Conservation (phyloP, 1,140 invertebrate genomes). For the Pseudobourletiella spinata region DNA sequence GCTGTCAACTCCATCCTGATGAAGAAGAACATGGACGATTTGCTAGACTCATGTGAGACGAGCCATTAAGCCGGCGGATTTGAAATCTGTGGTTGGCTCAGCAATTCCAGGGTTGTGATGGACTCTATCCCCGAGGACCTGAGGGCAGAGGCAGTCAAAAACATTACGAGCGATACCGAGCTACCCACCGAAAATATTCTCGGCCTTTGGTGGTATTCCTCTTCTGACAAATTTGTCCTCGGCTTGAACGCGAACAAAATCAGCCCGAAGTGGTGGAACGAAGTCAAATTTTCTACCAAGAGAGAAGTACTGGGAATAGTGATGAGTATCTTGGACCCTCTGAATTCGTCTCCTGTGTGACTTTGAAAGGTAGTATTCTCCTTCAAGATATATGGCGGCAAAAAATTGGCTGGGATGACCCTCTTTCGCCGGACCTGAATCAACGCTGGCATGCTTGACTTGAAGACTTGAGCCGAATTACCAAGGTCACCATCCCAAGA, state of each 20-base stretch:
- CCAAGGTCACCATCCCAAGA: background rate
- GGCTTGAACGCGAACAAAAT: background rate
- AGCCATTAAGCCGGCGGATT: background rate
- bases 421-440: background rate
- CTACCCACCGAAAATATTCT: constrained; percentile 6
- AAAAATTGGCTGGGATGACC: constrained; percentile 20
- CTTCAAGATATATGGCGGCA: constrained; percentile 17
- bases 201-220: constrained; percentile 5
- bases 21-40: constrained; percentile 24
- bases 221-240: background rate
- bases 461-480: background rate
- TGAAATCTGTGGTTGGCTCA: background rate
- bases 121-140: background rate
- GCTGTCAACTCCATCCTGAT: constrained; percentile 6
- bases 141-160: background rate
- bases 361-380: constrained; percentile 18
- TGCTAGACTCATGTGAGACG: background rate
- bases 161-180: background rate
- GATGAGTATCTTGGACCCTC: constrained; percentile 18
- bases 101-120: background rate
- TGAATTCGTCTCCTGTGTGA: constrained; percentile 12
- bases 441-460: constrained; percentile 11
- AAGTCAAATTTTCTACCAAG: constrained; percentile 6
- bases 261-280: background rate
- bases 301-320: constrained; percentile 10